Evolutionary conservation across 2,888 invertebrate genomes (phyloP).

Genomic region (Limnephilus lunatus): DNA sequence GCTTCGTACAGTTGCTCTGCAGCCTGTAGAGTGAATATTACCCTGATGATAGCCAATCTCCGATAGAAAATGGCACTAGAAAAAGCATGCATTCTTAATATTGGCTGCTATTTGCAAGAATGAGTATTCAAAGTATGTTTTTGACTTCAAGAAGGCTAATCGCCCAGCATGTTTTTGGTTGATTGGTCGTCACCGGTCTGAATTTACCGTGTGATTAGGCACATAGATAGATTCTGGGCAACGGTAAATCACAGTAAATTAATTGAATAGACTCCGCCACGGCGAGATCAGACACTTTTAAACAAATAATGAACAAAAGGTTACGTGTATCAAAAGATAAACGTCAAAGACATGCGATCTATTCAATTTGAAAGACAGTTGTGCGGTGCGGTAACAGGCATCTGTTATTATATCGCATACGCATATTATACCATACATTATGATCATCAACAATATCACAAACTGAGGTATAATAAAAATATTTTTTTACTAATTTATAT

Average conservation of each 20-base stretch:
- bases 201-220: background rate
- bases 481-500: too few species aligned
- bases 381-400: background rate
- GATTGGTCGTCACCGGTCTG: background rate
- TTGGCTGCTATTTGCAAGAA: too few species aligned
- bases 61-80: too few species aligned
- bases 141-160: background rate
- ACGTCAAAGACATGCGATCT: background rate
- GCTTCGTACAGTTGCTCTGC: too few species aligned
- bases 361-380: background rate
- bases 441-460: background rate
- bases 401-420: background rate
- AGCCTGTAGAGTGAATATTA: too few species aligned
- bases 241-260: background rate
- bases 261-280: conserved; percentile 11
- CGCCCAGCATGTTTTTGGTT: background rate
- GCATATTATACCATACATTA: background rate
- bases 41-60: too few species aligned
- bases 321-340: background rate
- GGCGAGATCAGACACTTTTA: conserved; percentile 37
- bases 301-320: conserved; percentile 22
- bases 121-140: too few species aligned
- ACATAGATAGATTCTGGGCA: background rate
- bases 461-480: too few species aligned
- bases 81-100: too few species aligned